Evolutionary conservation across 2,888 invertebrate species (phyloP), one percentile per base, ranked within the genome.

Genomic region (Drosophila affinis): DNA sequence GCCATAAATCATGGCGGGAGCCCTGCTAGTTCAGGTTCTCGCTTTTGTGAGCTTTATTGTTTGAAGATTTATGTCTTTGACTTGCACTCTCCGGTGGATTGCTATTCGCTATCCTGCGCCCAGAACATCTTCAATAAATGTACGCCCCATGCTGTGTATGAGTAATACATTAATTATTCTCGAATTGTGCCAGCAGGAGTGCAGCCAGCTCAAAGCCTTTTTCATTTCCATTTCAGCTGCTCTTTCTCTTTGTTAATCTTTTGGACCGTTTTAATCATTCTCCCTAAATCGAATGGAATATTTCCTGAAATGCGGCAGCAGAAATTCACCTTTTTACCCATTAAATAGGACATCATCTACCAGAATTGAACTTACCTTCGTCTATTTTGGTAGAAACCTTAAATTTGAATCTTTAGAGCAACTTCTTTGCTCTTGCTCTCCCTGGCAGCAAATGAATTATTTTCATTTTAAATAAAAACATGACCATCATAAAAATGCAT

Each of bases 161-260:
- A 72, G 79, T 67, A 72, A 79, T 79, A 81, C 76, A 74, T 81
- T 79, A 76, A 79, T 76, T 79, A 76, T 81, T n/a, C 39, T n/a
- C n/a, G 1, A 32, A 32, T 32, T 12, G 76, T 79, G 78, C 78
- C 71, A 65, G 62, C 45, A 27, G 56, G 47, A 48, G 44, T 14
- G 53, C 39, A 14, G 4, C 12, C 34, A 34, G 34, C 12, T 18
- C 4, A 3, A 10, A 32, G 10, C 32, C 10, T 3, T 32, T 10
- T 32, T 10, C 9, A 32, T 9, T 32, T 32, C 32, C 32, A 32
- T 32, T 3, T 10, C 34, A 32, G 29, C 29, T 27, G 27, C 27
- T 27, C 27, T 27, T 27, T 7, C 27, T 27, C 27, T 29, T 9
- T 9, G 2, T 29, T 29, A 29, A 29, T 7, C 27, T 9, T 7